Evolutionary conservation across 1,140 invertebrate species (phyloP), one percentile per base, ranked within the genome.

Genomic region (Melipona quadrifasciata): DNA sequence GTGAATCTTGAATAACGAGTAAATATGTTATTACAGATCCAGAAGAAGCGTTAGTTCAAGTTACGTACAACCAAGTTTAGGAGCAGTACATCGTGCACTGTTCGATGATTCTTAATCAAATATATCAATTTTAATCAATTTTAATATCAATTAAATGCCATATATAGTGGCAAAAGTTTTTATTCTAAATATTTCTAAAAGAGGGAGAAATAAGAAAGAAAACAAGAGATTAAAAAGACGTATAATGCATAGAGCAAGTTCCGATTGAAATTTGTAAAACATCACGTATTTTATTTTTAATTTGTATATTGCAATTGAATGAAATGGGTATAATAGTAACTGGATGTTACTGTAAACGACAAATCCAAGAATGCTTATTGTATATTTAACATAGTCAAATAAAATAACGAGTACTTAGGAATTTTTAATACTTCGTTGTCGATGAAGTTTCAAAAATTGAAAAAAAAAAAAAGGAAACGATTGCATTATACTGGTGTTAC

Each of bases 51-150:
- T 91, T 80, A 93, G 92, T 79, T 92, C 94, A 27, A 93, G 92
- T 87, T 94, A 94, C 53, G 92, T 94, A 57, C 94, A 95, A 81
- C 93, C 94, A 58, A 95, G 92, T 84, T 92, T 95, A 87, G 94
- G 93, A 87, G 93, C 93, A 31, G 93, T 95, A 57, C 94, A 95
- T 91, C 93, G 94, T 64, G 94, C 94, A 19, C 90, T 95, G 55
- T 95, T 94, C 72, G 93, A 95, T 67, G 91, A 95, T 82, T 93
- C 89, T 80, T 90, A 90, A 90, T 87, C 39, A 79, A 87, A 71
- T 74, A 34, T 61, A 83, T 77, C 34, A 65, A 24, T 68, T 68
- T 82, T 74, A 78, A 53, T 68, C 47, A 58, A 57, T 57, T 57
- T 57, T 57, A 19, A 57, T 57, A 47, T 47, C 39, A 47, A 47